A percentile compares a stretch with the other conserved stretches of the same genome.
These are phyloP conservation scores for Ectropis crepuscularia DNA, from an alignment of 2,888 invertebrate genomes.

Conservation along the genomic window DNA sequence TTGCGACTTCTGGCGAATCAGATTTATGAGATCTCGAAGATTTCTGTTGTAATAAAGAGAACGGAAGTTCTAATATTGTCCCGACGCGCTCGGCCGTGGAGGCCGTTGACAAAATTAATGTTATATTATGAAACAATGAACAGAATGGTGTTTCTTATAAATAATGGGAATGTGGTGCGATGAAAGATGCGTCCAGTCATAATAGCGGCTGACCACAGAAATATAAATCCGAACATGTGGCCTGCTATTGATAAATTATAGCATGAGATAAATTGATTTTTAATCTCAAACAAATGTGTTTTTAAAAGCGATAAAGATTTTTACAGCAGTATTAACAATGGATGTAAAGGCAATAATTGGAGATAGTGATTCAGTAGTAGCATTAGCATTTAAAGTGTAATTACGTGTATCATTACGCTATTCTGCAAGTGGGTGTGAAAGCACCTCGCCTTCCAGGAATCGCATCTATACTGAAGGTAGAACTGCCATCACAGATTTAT, in stretches of 20 bases:
- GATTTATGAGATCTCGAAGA: constrained; percentile 55
- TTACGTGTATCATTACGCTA: constrained; percentile 58
- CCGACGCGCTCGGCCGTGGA: constrained; percentile 65
- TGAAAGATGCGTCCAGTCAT: constrained; percentile 68
- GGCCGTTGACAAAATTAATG: constrained; percentile 81
- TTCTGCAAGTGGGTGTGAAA: constrained; percentile 70
- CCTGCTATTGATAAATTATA: constrained; percentile 45
- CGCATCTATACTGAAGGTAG: constrained; percentile 64
- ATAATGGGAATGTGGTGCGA: constrained; percentile 66
- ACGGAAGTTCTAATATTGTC: constrained; percentile 81
- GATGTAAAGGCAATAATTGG: constrained; percentile 19
- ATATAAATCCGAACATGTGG: constrained; percentile 45
- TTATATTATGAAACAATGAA: constrained; percentile 83
- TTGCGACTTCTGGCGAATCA: constrained; percentile 50
- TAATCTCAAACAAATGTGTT: constrained; percentile 46
- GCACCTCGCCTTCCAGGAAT: constrained; percentile 66
- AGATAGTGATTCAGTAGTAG: constrained; percentile 29
- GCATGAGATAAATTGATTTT: constrained; percentile 46
- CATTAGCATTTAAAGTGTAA: constrained; percentile 43
- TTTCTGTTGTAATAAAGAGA: constrained; percentile 55
- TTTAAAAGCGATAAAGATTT: constrained; percentile 39
- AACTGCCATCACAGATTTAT: constrained; percentile 75
- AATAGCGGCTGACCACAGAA: constrained; percentile 56
- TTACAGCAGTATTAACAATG: constrained; percentile 41
- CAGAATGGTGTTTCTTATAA: constrained; percentile 73